A percentile compares a stretch with the other conserved stretches of the same genome.
Conservation (phyloP, 2,888 invertebrate genomes). For the Lysandra bellargus region DNA sequence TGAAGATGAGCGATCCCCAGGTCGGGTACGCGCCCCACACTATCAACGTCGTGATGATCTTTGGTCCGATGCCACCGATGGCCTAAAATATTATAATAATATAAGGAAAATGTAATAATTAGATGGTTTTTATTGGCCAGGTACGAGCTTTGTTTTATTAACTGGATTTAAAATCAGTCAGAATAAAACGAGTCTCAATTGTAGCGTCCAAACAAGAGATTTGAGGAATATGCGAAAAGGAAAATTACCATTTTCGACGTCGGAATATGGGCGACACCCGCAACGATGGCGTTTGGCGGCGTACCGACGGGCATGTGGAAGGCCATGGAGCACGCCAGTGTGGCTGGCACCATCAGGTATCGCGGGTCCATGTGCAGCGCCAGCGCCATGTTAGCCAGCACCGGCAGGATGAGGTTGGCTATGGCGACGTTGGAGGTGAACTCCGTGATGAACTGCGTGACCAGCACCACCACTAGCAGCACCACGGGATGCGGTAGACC, state of each 20-base stretch:
- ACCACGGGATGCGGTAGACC: slow-evolving; percentile 83
- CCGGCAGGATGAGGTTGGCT: slow-evolving; percentile 92
- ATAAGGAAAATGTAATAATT: slow-evolving; percentile 35
- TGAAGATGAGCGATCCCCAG: slow-evolving; percentile 85
- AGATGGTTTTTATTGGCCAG: no score
- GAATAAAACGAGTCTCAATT: no score
- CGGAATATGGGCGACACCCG: slow-evolving; percentile 89
- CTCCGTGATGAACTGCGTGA: slow-evolving; percentile 92
- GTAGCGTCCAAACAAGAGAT: no score
- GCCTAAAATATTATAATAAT: slow-evolving; percentile 67
- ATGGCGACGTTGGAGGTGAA: slow-evolving; percentile 95
- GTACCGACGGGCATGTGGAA: slow-evolving; percentile 97
- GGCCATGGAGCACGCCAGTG: slow-evolving; percentile 94
- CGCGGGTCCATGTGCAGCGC: slow-evolving; percentile 89
- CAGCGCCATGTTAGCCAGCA: slow-evolving; percentile 88
- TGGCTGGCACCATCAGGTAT: slow-evolving; percentile 93
- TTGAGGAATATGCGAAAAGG: not conserved
- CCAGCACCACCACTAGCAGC: slow-evolving; percentile 86
- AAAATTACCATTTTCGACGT: slow-evolving; percentile 86
- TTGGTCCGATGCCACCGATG: slow-evolving; percentile 89
- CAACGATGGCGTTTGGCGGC: slow-evolving; percentile 96
- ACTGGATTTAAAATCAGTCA: no score
- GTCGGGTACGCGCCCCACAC: slow-evolving; percentile 87
- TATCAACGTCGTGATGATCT: slow-evolving; percentile 85
- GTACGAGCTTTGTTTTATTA: no score